phyloP scores from a whole-genome alignment of 2,797 vertebrate species.

The Onychomys leucogaster region DNA sequence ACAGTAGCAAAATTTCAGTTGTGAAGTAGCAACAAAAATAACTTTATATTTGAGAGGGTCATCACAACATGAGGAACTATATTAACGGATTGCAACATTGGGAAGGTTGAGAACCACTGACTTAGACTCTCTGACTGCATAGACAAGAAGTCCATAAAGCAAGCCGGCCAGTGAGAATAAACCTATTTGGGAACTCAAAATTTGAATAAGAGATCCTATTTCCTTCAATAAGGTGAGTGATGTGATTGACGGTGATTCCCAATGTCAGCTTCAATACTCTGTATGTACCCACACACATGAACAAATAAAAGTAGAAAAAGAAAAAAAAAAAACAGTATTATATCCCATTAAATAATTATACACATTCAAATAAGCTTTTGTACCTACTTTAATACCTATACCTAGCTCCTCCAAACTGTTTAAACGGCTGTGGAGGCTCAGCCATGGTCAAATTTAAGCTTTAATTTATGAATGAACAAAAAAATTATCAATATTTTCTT shows the following conservation, averaged over 20 bases:
- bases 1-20: background rate
- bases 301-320: background rate
- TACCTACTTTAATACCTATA: background rate
- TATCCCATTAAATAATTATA: background rate
- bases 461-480: conserved; percentile 28
- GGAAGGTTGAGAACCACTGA: background rate
- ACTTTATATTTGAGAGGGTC: background rate
- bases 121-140: background rate
- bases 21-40: background rate
- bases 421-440: background rate
- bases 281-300: background rate
- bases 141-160: background rate
- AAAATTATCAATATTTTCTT: conserved; percentile 47
- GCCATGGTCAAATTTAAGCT: background rate
- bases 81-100: background rate
- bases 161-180: background rate
- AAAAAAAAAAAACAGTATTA: background rate
- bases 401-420: background rate
- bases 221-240: background rate
- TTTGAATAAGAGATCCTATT: background rate
- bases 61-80: background rate
- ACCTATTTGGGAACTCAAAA: background rate
- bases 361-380: conserved; percentile 20
- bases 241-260: background rate
- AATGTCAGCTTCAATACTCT: no score